Evolutionary conservation across 2,797 vertebrate species (phyloP).

Genomic region (Vireo griseus): DNA sequence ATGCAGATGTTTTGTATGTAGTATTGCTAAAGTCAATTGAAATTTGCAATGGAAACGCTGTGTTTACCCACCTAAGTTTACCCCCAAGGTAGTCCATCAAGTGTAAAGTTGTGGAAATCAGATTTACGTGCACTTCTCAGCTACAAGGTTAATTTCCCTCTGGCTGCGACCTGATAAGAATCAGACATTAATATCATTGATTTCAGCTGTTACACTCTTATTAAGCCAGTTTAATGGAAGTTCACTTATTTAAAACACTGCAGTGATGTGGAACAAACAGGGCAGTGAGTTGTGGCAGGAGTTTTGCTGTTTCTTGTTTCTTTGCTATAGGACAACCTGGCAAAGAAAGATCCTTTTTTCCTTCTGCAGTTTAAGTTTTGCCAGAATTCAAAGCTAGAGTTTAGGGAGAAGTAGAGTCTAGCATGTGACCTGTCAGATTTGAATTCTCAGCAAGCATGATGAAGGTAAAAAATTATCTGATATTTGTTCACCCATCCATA

Average conservation of each 20-base stretch:
- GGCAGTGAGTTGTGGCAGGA: neutral
- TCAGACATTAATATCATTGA: constrained; percentile 4
- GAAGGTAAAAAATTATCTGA: neutral
- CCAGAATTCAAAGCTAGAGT: neutral
- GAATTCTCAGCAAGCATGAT: neutral
- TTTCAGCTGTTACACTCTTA: neutral
- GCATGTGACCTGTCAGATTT: neutral
- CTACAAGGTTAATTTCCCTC: constrained; percentile 10
- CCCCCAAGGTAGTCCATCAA: neutral
- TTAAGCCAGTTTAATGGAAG: neutral
- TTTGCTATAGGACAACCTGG: neutral
- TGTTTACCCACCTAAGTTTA: neutral
- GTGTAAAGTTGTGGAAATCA: neutral
- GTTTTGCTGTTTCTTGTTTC: neutral
- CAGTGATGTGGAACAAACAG: neutral
- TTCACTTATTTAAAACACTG: neutral
- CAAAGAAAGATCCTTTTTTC: neutral
- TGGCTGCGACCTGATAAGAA: neutral
- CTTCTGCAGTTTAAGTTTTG: neutral
- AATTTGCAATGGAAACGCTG: neutral
- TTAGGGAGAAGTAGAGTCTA: neutral
- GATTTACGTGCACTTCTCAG: neutral
- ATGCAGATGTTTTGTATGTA: neutral
- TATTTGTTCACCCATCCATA: neutral
- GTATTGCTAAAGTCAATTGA: neutral